Percentiles rank a stretch among this genome's conserved stretches.
Evolutionary conservation across 1,140 invertebrate species (phyloP).

Genomic region (Coptotermes formosanus): DNA sequence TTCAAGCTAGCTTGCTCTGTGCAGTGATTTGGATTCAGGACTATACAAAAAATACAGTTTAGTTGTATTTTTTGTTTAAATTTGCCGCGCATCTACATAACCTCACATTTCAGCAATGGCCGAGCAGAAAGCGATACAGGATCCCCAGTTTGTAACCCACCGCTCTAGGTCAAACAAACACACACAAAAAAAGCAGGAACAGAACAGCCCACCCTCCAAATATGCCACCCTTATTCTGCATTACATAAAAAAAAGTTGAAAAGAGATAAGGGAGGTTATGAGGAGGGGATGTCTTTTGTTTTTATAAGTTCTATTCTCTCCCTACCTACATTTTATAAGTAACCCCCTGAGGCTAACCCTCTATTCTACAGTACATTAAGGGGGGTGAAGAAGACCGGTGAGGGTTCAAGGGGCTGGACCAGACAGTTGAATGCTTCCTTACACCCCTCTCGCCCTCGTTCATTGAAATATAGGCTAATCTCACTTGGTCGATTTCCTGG

Average conservation of each 20-base stretch:
- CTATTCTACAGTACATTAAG: neutral
- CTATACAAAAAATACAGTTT: neutral
- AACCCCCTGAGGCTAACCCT: neutral
- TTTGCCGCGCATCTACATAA: neutral
- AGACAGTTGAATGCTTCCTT: constrained; percentile 15
- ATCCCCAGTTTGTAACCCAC: neutral
- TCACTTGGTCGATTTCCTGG: constrained; percentile 6
- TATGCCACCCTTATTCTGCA: neutral
- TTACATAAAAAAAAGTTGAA: neutral
- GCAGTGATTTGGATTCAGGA: neutral
- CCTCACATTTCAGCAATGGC: neutral
- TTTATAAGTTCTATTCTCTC: neutral
- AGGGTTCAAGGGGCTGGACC: constrained; percentile 5
- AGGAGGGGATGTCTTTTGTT: constrained; percentile 11
- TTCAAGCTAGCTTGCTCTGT: too few relatives aligned
- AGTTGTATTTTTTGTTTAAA: constrained; percentile 3
- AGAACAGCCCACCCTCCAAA: neutral
- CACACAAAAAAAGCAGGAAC: neutral
- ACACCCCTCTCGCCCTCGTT: neutral
- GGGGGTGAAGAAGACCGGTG: neutral
- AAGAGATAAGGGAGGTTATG: neutral
- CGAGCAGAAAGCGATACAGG: neutral
- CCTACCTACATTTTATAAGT: neutral
- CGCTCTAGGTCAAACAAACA: neutral
- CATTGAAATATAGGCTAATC: constrained; percentile 6